Conservation (phyloP, 2,888 invertebrate genomes). For the Opisthograptis luteolata region DNA sequence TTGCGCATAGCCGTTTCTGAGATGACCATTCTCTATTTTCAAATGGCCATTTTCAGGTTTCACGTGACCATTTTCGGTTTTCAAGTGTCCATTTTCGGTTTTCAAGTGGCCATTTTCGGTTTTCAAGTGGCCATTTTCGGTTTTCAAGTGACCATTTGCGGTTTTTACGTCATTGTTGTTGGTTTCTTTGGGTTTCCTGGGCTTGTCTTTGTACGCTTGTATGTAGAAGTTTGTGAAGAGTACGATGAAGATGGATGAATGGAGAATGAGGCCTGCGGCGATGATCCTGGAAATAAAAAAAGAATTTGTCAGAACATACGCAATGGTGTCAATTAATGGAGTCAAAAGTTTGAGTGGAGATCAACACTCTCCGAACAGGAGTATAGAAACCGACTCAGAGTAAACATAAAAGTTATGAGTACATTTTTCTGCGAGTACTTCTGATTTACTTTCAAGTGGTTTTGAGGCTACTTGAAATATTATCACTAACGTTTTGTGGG, state of each 20-base stretch:
- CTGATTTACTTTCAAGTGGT: too few species aligned
- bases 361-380: too few species aligned
- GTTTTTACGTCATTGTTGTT: conserved; percentile 50
- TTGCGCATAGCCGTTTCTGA: conserved; percentile 38
- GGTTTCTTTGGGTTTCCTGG: conserved; percentile 41
- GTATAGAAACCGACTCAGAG: too few species aligned
- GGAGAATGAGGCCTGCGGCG: conserved; percentile 89
- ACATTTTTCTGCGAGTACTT: too few species aligned
- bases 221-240: conserved; percentile 97
- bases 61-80: conserved; percentile 39
- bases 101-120: conserved; percentile 45
- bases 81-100: conserved; percentile 33
- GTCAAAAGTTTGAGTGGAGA: neutral
- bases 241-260: conserved; percentile 94
- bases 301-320: too few species aligned
- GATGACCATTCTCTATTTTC: conserved; percentile 39
- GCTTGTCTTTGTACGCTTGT: conserved; percentile 87
- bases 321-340: too few species aligned
- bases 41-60: conserved; percentile 37
- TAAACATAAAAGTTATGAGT: too few species aligned
- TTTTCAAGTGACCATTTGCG: conserved; percentile 21
- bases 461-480: neutral
- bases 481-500: neutral
- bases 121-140: conserved; percentile 26
- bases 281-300: conserved; percentile 79